Percentiles rank a stretch among this genome's conserved stretches.
phyloP scores from a whole-genome alignment of 2,888 invertebrate genomes.

The Priocnemis perturbator region DNA sequence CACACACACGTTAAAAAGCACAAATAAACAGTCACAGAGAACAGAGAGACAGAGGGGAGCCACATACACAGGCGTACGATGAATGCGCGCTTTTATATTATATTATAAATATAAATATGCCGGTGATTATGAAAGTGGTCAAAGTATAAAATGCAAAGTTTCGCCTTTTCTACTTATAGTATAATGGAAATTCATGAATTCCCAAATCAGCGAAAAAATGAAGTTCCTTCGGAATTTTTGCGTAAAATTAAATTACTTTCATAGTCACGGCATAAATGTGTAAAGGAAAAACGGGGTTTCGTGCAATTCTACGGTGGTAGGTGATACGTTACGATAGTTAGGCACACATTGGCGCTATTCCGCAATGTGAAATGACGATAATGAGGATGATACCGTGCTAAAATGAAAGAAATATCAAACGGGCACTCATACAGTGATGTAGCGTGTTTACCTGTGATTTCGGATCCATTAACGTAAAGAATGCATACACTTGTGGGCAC shows the following conservation, averaged over 20 bases:
- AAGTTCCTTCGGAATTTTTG: no score
- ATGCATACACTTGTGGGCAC: no score
- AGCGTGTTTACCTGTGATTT: conserved; percentile 6
- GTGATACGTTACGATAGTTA: conserved; percentile 34
- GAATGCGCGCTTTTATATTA: conserved; percentile 19
- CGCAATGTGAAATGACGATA: conserved; percentile 15
- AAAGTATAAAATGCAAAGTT: no score
- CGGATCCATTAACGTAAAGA: not conserved
- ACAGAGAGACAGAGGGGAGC: conserved; percentile 15
- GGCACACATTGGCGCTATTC: not conserved
- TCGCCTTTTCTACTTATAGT: no score
- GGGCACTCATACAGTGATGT: not conserved
- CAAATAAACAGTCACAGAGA: conserved; percentile 8
- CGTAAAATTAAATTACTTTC: no score
- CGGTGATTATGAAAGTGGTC: no score
- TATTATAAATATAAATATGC: no score
- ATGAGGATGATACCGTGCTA: no score
- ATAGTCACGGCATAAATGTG: no score
- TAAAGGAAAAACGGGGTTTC: conserved; percentile 64
- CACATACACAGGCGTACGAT: conserved; percentile 31
- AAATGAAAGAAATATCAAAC: conserved; percentile 5
- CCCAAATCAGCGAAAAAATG: no score
- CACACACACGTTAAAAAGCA: no score
- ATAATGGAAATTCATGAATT: no score
- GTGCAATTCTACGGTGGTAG: conserved; percentile 72